Evolutionary conservation across 2,113 vertebrate species (phyloP).

Genomic region (Motacilla alba): DNA sequence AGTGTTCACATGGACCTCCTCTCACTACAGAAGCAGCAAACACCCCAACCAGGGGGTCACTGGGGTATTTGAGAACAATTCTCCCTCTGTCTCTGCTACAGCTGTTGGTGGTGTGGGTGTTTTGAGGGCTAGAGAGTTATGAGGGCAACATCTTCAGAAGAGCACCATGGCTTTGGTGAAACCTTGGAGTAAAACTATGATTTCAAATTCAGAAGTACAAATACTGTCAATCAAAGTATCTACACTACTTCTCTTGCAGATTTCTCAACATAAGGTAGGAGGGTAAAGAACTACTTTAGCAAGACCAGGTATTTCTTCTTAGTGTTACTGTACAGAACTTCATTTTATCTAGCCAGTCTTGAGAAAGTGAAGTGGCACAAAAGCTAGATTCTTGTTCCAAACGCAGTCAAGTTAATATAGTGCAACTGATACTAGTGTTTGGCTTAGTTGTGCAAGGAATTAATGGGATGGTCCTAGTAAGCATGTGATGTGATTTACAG

Average conservation of each 20-base stretch:
- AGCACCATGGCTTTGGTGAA: not conserved
- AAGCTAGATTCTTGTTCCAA: not conserved
- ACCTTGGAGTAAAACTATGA: not conserved
- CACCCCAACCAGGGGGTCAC: fast-evolving
- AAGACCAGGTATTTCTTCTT: not conserved
- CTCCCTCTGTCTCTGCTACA: not conserved
- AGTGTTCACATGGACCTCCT: not conserved
- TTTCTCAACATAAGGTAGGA: not conserved
- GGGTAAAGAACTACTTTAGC: not conserved
- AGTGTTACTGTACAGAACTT: not conserved
- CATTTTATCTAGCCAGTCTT: not conserved
- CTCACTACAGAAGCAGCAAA: not conserved
- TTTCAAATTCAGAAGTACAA: not conserved
- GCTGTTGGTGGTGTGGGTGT: fast-evolving
- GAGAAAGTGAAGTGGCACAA: not conserved
- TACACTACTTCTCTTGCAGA: not conserved
- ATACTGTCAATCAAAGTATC: not conserved
- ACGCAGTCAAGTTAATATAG: not conserved
- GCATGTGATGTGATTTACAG: not conserved
- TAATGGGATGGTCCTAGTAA: not conserved
- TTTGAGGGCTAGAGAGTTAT: not conserved
- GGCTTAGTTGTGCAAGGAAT: not conserved
- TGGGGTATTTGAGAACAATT: not conserved
- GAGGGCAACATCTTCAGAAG: not conserved
- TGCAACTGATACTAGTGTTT: not conserved